phyloP scores from a whole-genome alignment of 2,888 invertebrate species.

The Cerceris rybyensis region DNA sequence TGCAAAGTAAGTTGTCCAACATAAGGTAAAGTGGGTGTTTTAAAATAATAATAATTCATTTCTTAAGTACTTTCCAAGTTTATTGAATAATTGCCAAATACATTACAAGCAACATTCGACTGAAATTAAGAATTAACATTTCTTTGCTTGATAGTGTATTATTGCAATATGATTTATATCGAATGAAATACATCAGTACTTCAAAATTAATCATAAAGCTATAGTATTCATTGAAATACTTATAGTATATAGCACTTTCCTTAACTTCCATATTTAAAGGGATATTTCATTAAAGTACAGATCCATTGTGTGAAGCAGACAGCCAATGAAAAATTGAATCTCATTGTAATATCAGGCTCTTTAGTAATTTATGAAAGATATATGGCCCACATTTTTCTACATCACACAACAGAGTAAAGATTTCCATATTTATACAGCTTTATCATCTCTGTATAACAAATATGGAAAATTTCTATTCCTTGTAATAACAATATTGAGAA shows the following conservation, averaged over 20 bases:
- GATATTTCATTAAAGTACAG: not conserved
- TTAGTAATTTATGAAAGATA: too few species aligned
- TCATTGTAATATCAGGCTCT: too few species aligned
- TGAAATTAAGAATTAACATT: conserved; percentile 33
- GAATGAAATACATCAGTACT: conserved; percentile 10
- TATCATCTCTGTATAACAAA: too few species aligned
- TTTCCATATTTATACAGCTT: too few species aligned
- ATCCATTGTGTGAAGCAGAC: too few species aligned
- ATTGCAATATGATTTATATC: not conserved
- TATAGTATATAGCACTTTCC: not conserved
- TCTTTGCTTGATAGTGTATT: conserved; percentile 15
- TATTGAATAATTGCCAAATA: conserved; percentile 59
- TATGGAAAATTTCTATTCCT: too few species aligned
- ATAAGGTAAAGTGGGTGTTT: conserved; percentile 46
- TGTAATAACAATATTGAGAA: too few species aligned
- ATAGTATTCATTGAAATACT: conserved; percentile 7
- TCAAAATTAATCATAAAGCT: not conserved
- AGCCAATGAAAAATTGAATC: too few species aligned
- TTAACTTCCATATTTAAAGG: not conserved
- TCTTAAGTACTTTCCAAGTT: conserved; percentile 48
- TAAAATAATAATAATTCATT: conserved; percentile 53
- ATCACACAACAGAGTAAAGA: too few species aligned
- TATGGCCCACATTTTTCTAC: too few species aligned
- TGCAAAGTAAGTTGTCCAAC: conserved; percentile 24
- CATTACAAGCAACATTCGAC: conserved; percentile 33